Evolutionary conservation across 2,113 vertebrate genomes (phyloP), one percentile per base, ranked within the genome.

Genomic region (Perca flavescens): DNA sequence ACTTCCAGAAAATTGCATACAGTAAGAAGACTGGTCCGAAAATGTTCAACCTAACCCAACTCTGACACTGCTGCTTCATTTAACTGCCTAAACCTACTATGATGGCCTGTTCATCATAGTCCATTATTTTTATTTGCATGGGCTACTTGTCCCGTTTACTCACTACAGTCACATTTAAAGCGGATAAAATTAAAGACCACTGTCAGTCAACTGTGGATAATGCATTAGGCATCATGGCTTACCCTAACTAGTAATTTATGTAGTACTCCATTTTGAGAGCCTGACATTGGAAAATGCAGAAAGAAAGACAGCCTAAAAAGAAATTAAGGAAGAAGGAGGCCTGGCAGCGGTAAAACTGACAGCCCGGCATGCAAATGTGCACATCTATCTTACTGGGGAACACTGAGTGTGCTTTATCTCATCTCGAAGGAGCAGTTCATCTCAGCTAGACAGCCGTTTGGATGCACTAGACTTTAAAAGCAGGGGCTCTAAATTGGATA

Each of bases 151-250:
- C 63, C 61, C 31, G 54, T 65, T 71, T 50, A 75, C 65, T 67
- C 66, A 82, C 79, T 74, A 57, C 64, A 84, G 80, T 52, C 54
- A 34, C 73, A 86, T 86, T 87, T 82, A 87, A 84, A 63, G 66
- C 52, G 15, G 22, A 61, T 66, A 80, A 81, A 88, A 89, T 73
- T 86, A 86, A 80, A 54, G 76, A 84, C 73, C 58, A 64, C 74
- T 80, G 79, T 91, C 91, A 92, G 74, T 89, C 88, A 88, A 68
- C 82, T 86, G 89, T 89, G 85, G 90, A 90, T 86, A 87, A 93
- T 92, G 88, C 65, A 92, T 94, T 72, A 89, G 60, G 69, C 62
- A 69, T 69, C 54, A 71, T 67, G 79, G 87, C 82, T 83, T 84
- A 50, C 83, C 75, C 72, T 75, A 85, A 91, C 82, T 31, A 63